Conservation (phyloP, 1,140 invertebrate species). For the Rhopalosiphum padi region DNA sequence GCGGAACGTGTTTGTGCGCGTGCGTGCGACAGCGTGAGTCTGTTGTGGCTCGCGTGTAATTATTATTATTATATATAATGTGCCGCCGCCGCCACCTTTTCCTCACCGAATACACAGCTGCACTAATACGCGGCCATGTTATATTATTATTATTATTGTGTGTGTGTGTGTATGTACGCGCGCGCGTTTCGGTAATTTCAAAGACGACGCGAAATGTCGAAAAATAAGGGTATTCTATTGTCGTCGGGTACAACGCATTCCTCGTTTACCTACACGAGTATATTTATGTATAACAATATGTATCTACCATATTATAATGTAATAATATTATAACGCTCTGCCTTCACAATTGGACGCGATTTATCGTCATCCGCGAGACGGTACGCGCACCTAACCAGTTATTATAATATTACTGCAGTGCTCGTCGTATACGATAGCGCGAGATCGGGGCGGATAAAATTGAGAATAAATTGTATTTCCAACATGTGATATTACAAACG, state of each 20-base stretch:
- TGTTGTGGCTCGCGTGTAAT: conserved; percentile 5
- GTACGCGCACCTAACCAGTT: not conserved
- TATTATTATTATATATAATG: not conserved
- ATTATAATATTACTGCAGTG: not conserved
- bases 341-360: not conserved
- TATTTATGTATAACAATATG: too few species aligned
- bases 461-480: not conserved
- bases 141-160: too few species aligned
- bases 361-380: not conserved
- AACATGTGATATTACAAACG: not conserved
- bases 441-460: not conserved
- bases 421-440: not conserved
- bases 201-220: not conserved
- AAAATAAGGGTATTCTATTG: not conserved
- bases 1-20: conserved; percentile 29
- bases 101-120: not conserved
- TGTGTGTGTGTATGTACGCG: not conserved
- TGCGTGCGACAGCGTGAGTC: not conserved
- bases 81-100: not conserved
- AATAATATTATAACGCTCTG: not conserved
- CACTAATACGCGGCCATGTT: not conserved
- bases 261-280: not conserved
- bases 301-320: not conserved
- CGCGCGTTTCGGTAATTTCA: not conserved
- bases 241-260: not conserved